Evolutionary conservation across 2,888 invertebrate species (phyloP).

Genomic region (Drosophila melanosoma): DNA sequence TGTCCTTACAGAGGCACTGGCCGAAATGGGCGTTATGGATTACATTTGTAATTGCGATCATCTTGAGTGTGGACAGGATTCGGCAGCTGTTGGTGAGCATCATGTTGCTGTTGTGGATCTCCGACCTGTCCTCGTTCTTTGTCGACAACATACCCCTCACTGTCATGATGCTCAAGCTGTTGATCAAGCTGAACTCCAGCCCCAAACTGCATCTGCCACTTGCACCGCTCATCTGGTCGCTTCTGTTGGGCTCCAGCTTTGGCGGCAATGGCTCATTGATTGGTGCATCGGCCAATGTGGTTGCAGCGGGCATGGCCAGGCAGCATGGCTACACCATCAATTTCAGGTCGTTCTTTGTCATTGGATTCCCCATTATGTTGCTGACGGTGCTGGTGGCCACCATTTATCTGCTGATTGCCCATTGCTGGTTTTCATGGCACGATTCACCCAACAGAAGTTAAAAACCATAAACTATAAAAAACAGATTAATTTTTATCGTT

Average conservation of each 20-base stretch:
- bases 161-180: conserved; percentile 95
- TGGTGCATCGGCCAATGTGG: conserved; percentile 95
- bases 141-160: conserved; percentile 96
- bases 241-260: conserved; percentile 94
- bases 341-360: conserved; percentile 91
- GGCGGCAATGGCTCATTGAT: conserved; percentile 96
- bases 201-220: conserved; percentile 89
- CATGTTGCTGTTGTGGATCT: conserved; percentile 91
- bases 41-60: conserved; percentile 90
- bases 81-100: conserved; percentile 89
- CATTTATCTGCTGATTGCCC: conserved; percentile 89
- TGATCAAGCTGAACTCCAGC: conserved; percentile 89
- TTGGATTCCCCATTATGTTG: conserved; percentile 93
- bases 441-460: not conserved
- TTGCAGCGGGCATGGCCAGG: conserved; percentile 95
- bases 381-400: conserved; percentile 88
- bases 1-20: too few relatives aligned
- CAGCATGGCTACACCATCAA: conserved; percentile 94
- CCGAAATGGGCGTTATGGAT: conserved; percentile 91
- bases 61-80: conserved; percentile 88
- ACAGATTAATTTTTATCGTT: not conserved
- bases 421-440: conserved; percentile 89
- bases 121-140: conserved; percentile 93
- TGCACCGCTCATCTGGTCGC: conserved; percentile 92
- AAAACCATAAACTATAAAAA: not conserved